These are phyloP conservation scores for Oligia latruncula DNA, from an alignment of 2,888 invertebrate species.

Conservation along the genomic window DNA sequence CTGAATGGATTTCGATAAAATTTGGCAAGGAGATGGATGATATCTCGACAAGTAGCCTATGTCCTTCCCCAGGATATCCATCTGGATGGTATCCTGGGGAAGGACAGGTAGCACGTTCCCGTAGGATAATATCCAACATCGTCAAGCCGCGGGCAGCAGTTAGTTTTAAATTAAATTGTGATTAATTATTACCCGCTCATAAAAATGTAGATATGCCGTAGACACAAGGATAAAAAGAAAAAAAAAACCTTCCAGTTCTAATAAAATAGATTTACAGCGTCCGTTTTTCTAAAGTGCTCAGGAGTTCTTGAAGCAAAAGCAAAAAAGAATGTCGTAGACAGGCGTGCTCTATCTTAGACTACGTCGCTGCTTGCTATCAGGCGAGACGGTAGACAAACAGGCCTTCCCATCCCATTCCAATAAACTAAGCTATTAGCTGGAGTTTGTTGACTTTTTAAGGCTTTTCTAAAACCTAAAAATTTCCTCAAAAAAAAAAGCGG, in stretches of 20 bases:
- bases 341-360: conserved; percentile 41
- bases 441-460: not conserved
- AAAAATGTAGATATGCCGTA: not conserved
- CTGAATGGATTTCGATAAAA: not conserved
- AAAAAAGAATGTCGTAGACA: conserved; percentile 24
- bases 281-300: not conserved
- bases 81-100: no score
- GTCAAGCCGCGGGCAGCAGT: no score
- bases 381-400: conserved; percentile 44
- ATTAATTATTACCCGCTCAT: not conserved
- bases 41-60: no score
- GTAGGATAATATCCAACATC: no score
- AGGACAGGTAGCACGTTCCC: no score
- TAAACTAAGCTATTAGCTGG: not conserved
- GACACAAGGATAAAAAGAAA: not conserved
- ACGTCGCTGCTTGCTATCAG: conserved; percentile 25
- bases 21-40: not conserved
- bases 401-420: not conserved
- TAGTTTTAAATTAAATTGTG: not conserved
- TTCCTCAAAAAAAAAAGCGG: not conserved
- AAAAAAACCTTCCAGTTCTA: not conserved
- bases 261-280: conserved; percentile 5
- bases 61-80: no score
- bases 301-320: not conserved
- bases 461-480: not conserved